A percentile compares a stretch with the other conserved stretches of the same genome.
Evolutionary conservation across 1,140 invertebrate genomes (phyloP).

Genomic region (Bombus sylvicola): DNA sequence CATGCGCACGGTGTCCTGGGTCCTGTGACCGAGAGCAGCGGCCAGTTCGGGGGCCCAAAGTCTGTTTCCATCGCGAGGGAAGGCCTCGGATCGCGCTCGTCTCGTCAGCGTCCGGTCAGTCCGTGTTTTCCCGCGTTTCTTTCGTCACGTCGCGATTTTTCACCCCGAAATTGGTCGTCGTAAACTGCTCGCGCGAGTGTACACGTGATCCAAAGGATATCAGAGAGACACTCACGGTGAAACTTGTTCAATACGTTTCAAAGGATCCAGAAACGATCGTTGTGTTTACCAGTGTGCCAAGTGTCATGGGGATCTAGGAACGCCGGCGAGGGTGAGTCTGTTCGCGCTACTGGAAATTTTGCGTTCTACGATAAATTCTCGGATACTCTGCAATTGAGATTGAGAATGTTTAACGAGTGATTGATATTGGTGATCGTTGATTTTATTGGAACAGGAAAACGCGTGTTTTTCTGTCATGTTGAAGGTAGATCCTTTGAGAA

Average conservation of each 20-base stretch:
- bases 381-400: too few species aligned
- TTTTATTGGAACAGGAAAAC: neutral
- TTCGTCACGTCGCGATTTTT: constrained; percentile 39
- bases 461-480: neutral
- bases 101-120: constrained; percentile 34
- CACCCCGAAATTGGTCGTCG: neutral
- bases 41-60: constrained; percentile 71
- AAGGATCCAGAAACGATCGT: constrained; percentile 25
- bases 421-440: neutral
- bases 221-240: neutral
- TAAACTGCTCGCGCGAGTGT: constrained; percentile 45
- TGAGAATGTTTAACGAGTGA: neutral
- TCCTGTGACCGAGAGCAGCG: constrained; percentile 61
- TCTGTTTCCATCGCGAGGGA: constrained; percentile 71
- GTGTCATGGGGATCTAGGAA: constrained; percentile 71
- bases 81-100: constrained; percentile 71
- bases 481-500: neutral
- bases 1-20: constrained; percentile 62
- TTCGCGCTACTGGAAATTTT: neutral
- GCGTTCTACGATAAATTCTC: too few species aligned
- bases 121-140: constrained; percentile 40
- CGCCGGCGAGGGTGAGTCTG: constrained; percentile 63
- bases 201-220: constrained; percentile 44
- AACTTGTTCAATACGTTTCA: neutral
- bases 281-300: constrained; percentile 65